Evolutionary conservation across 1,140 invertebrate genomes (phyloP).

Genomic region (Neotoxoptera formosana): DNA sequence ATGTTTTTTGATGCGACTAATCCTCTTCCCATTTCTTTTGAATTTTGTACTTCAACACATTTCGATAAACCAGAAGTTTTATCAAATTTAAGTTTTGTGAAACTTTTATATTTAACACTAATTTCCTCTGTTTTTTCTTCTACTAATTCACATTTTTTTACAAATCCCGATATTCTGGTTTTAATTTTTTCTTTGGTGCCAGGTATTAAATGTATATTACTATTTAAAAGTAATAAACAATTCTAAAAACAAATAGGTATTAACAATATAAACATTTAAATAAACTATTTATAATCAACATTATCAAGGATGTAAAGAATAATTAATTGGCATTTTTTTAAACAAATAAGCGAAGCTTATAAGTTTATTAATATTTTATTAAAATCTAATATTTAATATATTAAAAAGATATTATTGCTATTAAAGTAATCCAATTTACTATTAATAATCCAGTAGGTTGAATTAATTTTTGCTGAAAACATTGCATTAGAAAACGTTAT

Average conservation of each 20-base stretch:
- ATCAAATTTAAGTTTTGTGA: not conserved
- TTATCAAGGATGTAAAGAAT: not conserved
- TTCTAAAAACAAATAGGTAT: not conserved
- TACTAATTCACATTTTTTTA: not conserved
- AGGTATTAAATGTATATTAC: not conserved
- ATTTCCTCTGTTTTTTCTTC: not conserved
- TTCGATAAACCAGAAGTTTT: not conserved
- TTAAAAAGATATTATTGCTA: no score
- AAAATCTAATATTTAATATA: no score
- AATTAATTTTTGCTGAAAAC: no score
- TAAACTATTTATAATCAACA: not conserved
- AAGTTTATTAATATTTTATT: no score
- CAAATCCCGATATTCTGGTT: not conserved
- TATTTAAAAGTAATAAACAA: not conserved
- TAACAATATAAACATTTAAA: not conserved
- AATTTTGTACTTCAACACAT: not conserved
- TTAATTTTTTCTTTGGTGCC: not conserved
- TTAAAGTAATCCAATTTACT: no score
- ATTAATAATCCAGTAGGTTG: no score
- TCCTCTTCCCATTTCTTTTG: slow-evolving; percentile 44
- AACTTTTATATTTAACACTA: not conserved
- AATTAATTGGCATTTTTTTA: no score
- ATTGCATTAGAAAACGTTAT: no score
- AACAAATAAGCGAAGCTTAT: no score
- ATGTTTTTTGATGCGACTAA: slow-evolving; percentile 43